phyloP scores from a whole-genome alignment of 1,140 invertebrate species.

The Diorhabda carinulata region DNA sequence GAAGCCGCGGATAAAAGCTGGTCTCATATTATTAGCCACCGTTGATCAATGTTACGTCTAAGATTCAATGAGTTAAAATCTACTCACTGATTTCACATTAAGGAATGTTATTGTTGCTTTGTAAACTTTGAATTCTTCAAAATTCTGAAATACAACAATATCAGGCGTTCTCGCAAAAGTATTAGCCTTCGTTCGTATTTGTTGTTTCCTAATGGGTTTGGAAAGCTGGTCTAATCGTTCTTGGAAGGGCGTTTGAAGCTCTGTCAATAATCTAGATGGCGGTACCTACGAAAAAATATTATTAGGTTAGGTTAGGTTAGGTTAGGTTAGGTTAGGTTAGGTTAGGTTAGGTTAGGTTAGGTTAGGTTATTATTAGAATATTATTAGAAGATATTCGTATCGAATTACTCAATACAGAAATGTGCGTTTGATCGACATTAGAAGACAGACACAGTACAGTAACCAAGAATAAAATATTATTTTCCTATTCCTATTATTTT shows the following conservation, averaged over 20 bases:
- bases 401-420: neutral
- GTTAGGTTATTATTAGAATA: neutral
- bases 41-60: no score
- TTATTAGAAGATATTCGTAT: neutral
- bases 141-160: constrained; percentile 50
- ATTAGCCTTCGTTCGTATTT: constrained; percentile 22
- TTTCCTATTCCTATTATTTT: no score
- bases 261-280: constrained; percentile 33
- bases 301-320: no score
- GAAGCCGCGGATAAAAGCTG: no score
- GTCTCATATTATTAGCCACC: no score
- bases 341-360: neutral
- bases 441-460: no score
- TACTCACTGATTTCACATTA: constrained; percentile 46
- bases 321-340: no score
- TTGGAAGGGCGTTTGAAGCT: constrained; percentile 34
- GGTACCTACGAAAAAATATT: constrained; percentile 27
- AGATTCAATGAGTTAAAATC: neutral
- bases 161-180: constrained; percentile 43
- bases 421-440: no score
- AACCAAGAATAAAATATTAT: no score
- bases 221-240: constrained; percentile 34
- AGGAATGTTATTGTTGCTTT: constrained; percentile 41
- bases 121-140: constrained; percentile 39
- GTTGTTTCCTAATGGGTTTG: constrained; percentile 28